Base-by-base conservation (phyloP, 2,888 invertebrate genomes). In the Horisme vitalbata region DNA sequence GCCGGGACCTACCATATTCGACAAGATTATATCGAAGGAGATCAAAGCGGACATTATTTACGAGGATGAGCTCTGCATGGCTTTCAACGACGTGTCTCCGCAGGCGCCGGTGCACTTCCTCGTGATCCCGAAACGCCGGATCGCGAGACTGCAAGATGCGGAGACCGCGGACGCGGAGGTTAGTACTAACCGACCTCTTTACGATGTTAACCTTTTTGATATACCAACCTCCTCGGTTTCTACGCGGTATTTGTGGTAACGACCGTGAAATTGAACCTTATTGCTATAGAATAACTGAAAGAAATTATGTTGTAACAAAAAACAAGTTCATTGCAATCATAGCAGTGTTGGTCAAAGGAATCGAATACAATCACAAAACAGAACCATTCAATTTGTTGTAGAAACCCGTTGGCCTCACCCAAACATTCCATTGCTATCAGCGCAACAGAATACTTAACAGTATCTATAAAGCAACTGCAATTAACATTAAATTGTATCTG, bases 31-130 rank as follows among this genome's bases (percentile, higher is more conserved):
- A 45, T 91, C 93, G 0, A 94, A 93, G 66, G 92, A 95, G 76
- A 93, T 96, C 39, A 94, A 94, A 48, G 95, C 96, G 0, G 94
- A 95, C 63, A 94, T 96, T 34, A 92, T 96, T 56, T 94, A 93
- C 73, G 96, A 96, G 74, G 96, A 96, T 82, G 94, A 96, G 0
- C 75, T 92, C 68, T 95, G 95, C 71, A 75, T 97, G 34, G 96
- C 95, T 1, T 96, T 97, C 77, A 93, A 94, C 62, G 96, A 97
- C 77, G 82, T 95, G 2, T 83, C 91, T 24, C 95, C 96, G 0
- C 95, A 96, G 73, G 96, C 96, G 0, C 96, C 96, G 0, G 92
- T 93, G 0, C 97, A 97, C 79, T 96, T 96, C 70, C 86, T 97
- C 4, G 95, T 97, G 3, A 95, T 97, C 55, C 96, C 96, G 0